These are phyloP conservation scores for Micoletzkya japonica DNA, from an alignment of 2,888 invertebrate genomes.

Conservation along the genomic window DNA sequence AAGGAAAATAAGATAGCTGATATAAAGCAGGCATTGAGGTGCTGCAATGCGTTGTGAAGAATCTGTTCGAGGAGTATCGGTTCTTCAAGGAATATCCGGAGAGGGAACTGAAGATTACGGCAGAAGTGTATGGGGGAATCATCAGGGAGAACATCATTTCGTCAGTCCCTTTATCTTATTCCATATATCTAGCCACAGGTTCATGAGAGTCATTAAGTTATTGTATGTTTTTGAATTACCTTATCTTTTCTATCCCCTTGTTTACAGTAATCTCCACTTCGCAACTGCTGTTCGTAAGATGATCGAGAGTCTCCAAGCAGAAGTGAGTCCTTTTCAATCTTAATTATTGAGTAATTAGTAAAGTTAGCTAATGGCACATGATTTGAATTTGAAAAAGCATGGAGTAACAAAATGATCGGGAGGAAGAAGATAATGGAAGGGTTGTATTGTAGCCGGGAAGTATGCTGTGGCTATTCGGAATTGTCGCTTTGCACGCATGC, in stretches of 20 bases:
- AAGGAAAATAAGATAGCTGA: no score
- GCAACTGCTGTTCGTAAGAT: slow-evolving; percentile 59
- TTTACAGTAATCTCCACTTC: slow-evolving; percentile 53
- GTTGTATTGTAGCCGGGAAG: slow-evolving; percentile 70
- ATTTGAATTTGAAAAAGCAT: no score
- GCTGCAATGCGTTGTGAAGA: slow-evolving; percentile 92
- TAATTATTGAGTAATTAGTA: no score
- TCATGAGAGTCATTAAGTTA: slow-evolving; percentile 3
- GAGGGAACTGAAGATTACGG: slow-evolving; percentile 93
- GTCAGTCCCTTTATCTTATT: slow-evolving; percentile 64
- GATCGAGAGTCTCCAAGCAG: slow-evolving; percentile 77
- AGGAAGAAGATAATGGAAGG: no score
- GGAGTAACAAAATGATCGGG: no score
- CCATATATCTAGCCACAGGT: background rate
- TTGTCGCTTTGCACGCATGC: slow-evolving; percentile 84
- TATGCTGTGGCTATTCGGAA: slow-evolving; percentile 96
- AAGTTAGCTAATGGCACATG: no score
- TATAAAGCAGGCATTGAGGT: no score
- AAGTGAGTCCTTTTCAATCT: slow-evolving; percentile 65
- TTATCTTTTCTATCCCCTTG: background rate
- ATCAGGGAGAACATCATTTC: slow-evolving; percentile 61
- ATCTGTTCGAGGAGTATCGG: slow-evolving; percentile 95
- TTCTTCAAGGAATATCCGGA: slow-evolving; percentile 99
- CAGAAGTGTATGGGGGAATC: slow-evolving; percentile 89
- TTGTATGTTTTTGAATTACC: background rate